Evolutionary conservation across 2,113 vertebrate species (phyloP).

Genomic region (Amphiprion ocellaris): DNA sequence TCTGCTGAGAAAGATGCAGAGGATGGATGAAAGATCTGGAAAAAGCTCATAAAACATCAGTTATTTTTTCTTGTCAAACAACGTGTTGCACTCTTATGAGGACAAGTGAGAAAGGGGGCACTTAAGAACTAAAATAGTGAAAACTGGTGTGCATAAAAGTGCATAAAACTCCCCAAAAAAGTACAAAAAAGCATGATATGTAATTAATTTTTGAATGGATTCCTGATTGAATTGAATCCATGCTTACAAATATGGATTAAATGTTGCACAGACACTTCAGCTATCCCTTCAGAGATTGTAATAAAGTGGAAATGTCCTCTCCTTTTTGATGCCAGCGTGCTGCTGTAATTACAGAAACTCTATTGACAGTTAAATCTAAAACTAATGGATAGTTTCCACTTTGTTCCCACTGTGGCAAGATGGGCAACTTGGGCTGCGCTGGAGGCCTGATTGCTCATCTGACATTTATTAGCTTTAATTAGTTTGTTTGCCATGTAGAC

Average conservation of each 20-base stretch:
- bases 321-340: background rate
- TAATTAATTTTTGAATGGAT: background rate
- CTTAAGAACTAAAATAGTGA: too few relatives aligned
- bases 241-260: too few relatives aligned
- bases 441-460: slow-evolving; percentile 44
- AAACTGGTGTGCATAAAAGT: too few relatives aligned
- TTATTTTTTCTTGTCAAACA: too few relatives aligned
- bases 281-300: background rate
- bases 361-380: slow-evolving; percentile 27
- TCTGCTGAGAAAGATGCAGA: too few relatives aligned
- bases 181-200: too few relatives aligned
- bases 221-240: background rate
- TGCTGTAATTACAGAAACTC: slow-evolving; percentile 23
- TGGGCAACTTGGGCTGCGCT: slow-evolving; percentile 15
- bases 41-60: too few relatives aligned
- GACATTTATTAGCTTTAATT: slow-evolving; percentile 63
- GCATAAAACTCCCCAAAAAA: too few relatives aligned
- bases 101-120: too few relatives aligned
- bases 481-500: slow-evolving; percentile 50
- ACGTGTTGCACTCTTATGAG: too few relatives aligned
- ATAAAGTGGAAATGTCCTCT: background rate
- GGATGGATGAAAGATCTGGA: too few relatives aligned
- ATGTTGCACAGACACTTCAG: too few relatives aligned
- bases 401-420: slow-evolving; percentile 34
- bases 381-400: slow-evolving; percentile 45